These are phyloP conservation scores for Miichthys miiuy DNA, from an alignment of 2,797 vertebrate species.

Conservation along the genomic window DNA sequence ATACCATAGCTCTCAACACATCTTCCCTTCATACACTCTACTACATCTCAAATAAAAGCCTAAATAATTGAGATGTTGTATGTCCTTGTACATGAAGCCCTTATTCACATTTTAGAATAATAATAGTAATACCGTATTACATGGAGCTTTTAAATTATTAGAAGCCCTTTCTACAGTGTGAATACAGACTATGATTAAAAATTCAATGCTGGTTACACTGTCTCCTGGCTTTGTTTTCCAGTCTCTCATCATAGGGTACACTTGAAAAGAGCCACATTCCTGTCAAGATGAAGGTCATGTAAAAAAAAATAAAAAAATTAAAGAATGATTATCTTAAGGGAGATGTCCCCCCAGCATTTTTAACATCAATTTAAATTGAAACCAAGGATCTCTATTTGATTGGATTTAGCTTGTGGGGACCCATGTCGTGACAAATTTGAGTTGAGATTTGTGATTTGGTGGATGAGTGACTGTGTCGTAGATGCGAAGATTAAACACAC, in stretches of 20 bases:
- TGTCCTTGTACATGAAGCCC: slow-evolving; percentile 29
- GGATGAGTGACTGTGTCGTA: not conserved
- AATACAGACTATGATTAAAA: slow-evolving; percentile 76
- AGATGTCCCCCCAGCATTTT: slow-evolving; percentile 3
- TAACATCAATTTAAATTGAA: slow-evolving; percentile 34
- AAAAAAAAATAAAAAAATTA: slow-evolving; percentile 16
- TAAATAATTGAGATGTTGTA: slow-evolving; percentile 40
- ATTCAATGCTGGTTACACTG: slow-evolving; percentile 60
- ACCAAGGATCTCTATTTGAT: slow-evolving; percentile 38
- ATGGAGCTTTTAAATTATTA: slow-evolving; percentile 69
- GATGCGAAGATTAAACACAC: not conserved
- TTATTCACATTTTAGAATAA: slow-evolving; percentile 35
- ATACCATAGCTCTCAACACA: slow-evolving; percentile 73
- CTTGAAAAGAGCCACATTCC: slow-evolving; percentile 60
- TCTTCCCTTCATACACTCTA: slow-evolving; percentile 52
- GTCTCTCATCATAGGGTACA: slow-evolving; percentile 57
- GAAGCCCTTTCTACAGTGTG: slow-evolving; percentile 81
- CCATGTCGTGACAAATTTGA: slow-evolving; percentile 25
- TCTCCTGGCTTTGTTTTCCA: slow-evolving; percentile 67
- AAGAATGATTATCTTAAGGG: slow-evolving; percentile 30
- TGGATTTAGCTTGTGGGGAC: slow-evolving; percentile 41
- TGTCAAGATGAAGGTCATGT: slow-evolving; percentile 64
- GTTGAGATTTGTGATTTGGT: slow-evolving; percentile 25
- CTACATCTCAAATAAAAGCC: slow-evolving; percentile 58
- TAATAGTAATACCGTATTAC: slow-evolving; percentile 10